Conservation (phyloP, 1,140 invertebrate genomes). For the Trypoxylus dichotomus region DNA sequence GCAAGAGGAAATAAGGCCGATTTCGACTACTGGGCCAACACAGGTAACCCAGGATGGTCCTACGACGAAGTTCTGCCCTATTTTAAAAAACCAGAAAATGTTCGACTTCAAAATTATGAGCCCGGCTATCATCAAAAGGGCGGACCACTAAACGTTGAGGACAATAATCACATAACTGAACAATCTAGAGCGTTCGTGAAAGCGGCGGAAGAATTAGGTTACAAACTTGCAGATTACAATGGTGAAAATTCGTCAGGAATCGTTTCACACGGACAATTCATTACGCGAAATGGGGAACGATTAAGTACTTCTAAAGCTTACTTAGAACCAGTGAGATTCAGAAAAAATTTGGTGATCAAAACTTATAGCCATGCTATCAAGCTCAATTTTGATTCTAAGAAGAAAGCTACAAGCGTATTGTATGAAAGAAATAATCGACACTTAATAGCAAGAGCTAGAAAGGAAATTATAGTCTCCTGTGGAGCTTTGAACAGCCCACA, state of each 20-base stretch:
- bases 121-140: slow-evolving; percentile 38
- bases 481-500: slow-evolving; percentile 72
- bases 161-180: slow-evolving; percentile 57
- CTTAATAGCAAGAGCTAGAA: slow-evolving; percentile 40
- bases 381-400: slow-evolving; percentile 61
- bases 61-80: slow-evolving; percentile 51
- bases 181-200: slow-evolving; percentile 66
- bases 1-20: slow-evolving; percentile 65
- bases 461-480: slow-evolving; percentile 73
- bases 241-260: slow-evolving; percentile 60
- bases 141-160: slow-evolving; percentile 61
- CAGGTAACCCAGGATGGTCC: slow-evolving; percentile 48
- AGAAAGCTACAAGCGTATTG: slow-evolving; percentile 10
- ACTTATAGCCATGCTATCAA: slow-evolving; percentile 65
- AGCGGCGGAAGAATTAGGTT: slow-evolving; percentile 64
- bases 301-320: slow-evolving; percentile 72
- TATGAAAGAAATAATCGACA: neutral
- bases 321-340: slow-evolving; percentile 60
- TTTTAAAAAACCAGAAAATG: slow-evolving; percentile 55
- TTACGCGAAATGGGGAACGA: slow-evolving; percentile 66
- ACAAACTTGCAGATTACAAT: slow-evolving; percentile 69
- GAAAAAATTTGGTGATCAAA: slow-evolving; percentile 63
- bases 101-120: slow-evolving; percentile 58
- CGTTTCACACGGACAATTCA: slow-evolving; percentile 63
- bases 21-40: slow-evolving; percentile 63